Conservation (phyloP, 2,113 vertebrate species). For the Bungarus multicinctus region DNA sequence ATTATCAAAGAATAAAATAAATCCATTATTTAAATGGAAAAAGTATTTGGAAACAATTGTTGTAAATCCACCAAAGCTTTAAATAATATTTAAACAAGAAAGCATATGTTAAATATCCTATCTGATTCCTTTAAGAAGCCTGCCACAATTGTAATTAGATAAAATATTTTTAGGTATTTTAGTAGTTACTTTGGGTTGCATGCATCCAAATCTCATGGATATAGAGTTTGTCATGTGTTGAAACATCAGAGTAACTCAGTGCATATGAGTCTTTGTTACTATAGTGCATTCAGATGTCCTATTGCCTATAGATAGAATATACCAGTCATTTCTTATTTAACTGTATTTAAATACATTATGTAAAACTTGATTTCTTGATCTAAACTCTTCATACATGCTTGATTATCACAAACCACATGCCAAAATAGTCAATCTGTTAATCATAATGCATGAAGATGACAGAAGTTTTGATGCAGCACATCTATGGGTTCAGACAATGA, state of each 20-base stretch:
- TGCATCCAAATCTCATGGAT: not conserved
- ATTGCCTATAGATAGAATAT: not conserved
- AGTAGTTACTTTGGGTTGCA: not conserved
- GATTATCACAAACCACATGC: not conserved
- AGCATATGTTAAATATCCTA: constrained; percentile 34
- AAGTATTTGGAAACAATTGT: constrained; percentile 49
- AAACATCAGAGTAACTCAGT: not conserved
- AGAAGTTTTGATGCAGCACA: not conserved
- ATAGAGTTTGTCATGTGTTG: not conserved
- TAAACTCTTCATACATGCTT: not conserved
- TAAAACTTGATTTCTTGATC: not conserved
- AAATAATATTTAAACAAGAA: constrained; percentile 59
- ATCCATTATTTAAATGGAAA: constrained; percentile 58
- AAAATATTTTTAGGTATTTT: constrained; percentile 27
- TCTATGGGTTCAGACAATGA: not conserved
- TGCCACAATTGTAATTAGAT: constrained; percentile 28
- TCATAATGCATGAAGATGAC: not conserved
- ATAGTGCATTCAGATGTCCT: not conserved
- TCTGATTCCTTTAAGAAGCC: constrained; percentile 54
- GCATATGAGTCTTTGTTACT: not conserved
- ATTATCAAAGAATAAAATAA: constrained; percentile 67
- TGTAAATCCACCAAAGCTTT: constrained; percentile 58
- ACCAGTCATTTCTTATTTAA: not conserved
- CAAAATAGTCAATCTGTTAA: not conserved
- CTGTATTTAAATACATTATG: not conserved